A percentile compares a stretch with the other conserved stretches of the same genome.
These are phyloP conservation scores for Tauraco hartlaubi DNA, from an alignment of 2,797 vertebrate genomes.

Conservation along the genomic window DNA sequence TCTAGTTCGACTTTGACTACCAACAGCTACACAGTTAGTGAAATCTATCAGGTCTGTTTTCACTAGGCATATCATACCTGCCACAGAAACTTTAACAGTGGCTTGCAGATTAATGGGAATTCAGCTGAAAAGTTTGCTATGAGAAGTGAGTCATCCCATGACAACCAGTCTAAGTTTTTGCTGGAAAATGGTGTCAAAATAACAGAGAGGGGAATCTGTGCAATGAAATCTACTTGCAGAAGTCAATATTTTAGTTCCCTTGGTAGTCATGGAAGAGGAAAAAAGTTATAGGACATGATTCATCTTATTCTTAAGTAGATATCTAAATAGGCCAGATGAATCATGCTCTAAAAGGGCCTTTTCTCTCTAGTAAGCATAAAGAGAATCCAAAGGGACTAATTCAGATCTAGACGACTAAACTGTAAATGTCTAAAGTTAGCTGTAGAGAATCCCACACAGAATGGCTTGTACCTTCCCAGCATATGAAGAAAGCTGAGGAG, in stretches of 20 bases:
- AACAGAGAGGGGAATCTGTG: not conserved
- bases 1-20: not conserved
- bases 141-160: not conserved
- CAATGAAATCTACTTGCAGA: not conserved
- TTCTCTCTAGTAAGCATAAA: slow-evolving; percentile 39
- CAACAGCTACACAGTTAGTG: not conserved
- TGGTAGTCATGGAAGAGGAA: not conserved
- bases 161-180: not conserved
- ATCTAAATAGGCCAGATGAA: slow-evolving; percentile 61
- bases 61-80: not conserved
- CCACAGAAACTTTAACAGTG: not conserved
- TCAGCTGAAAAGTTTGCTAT: not conserved
- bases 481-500: not conserved
- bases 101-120: not conserved
- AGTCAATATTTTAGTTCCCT: slow-evolving; percentile 18
- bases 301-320: slow-evolving; percentile 41
- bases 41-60: not conserved
- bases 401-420: slow-evolving; percentile 24
- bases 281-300: slow-evolving; percentile 1
- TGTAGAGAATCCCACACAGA: slow-evolving; percentile 28
- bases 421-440: slow-evolving; percentile 15
- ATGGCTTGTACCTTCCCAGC: not conserved
- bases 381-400: slow-evolving; percentile 42
- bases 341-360: slow-evolving; percentile 30
- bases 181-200: not conserved